Conservation (phyloP, 2,797 vertebrate species). For the Fundulus diaphanus region DNA sequence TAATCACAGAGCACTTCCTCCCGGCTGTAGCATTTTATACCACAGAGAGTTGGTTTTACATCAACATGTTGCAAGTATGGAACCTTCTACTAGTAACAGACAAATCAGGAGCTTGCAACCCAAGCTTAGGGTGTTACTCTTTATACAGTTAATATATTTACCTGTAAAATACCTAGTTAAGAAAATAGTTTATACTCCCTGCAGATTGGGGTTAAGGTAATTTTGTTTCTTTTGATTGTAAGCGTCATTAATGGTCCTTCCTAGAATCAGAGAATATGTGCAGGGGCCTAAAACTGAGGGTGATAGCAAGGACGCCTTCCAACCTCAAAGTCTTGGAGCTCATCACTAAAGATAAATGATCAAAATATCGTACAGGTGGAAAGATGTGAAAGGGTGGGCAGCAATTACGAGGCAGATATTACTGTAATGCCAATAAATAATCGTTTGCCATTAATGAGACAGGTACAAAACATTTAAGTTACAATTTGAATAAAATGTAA, state of each 20-base stretch:
- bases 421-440: background rate
- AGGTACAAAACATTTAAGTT: background rate
- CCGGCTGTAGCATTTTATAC: too few relatives aligned
- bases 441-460: background rate
- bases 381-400: background rate
- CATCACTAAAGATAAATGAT: background rate
- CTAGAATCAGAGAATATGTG: background rate
- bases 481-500: background rate
- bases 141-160: too few relatives aligned
- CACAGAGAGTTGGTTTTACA: too few relatives aligned
- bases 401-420: background rate
- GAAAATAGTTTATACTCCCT: background rate
- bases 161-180: too few relatives aligned
- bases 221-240: too few relatives aligned
- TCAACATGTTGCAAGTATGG: too few relatives aligned
- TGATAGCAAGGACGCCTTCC: too few relatives aligned
- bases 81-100: too few relatives aligned
- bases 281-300: too few relatives aligned
- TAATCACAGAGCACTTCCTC: too few relatives aligned
- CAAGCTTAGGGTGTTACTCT: too few relatives aligned
- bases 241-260: background rate
- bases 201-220: background rate
- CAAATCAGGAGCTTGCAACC: too few relatives aligned
- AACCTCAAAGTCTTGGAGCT: background rate
- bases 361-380: background rate